Percentiles rank a stretch among this genome's conserved stretches.
These are phyloP conservation scores for Calephelis perditalis DNA, from an alignment of 2,888 invertebrate genomes.

Conservation along the genomic window DNA sequence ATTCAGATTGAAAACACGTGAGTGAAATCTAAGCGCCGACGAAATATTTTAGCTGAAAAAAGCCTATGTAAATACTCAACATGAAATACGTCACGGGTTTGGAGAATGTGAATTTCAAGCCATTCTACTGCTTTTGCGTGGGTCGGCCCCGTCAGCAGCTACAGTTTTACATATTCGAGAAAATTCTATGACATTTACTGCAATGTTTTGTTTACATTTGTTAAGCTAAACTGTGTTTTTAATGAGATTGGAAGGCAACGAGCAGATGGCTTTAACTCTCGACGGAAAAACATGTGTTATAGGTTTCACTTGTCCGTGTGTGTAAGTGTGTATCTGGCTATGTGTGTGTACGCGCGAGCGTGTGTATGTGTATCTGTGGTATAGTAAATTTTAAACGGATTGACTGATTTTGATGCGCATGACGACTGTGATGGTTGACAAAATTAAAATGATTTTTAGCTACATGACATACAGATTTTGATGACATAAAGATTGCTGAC, in stretches of 20 bases:
- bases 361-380: no score
- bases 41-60: slow-evolving; percentile 34
- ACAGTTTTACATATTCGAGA: slow-evolving; percentile 22
- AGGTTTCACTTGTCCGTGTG: no score
- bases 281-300: no score
- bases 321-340: no score
- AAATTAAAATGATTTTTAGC: no score
- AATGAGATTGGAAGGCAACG: not conserved
- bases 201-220: slow-evolving; percentile 9
- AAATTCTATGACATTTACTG: slow-evolving; percentile 9
- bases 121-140: slow-evolving; percentile 29
- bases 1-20: slow-evolving; percentile 27
- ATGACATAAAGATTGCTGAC: no score
- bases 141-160: slow-evolving; percentile 22
- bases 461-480: no score
- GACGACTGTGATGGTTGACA: no score
- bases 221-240: slow-evolving; percentile 2
- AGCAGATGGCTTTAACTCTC: no score
- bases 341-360: no score
- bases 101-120: slow-evolving; percentile 33
- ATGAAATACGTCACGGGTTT: slow-evolving; percentile 33
- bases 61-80: slow-evolving; percentile 32
- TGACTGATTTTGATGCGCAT: no score
- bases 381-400: no score
- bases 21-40: slow-evolving; percentile 32